A percentile compares a stretch with the other conserved stretches of the same genome.
phyloP scores from a whole-genome alignment of 2,888 invertebrate species.

The Ephialtes manifestator region DNA sequence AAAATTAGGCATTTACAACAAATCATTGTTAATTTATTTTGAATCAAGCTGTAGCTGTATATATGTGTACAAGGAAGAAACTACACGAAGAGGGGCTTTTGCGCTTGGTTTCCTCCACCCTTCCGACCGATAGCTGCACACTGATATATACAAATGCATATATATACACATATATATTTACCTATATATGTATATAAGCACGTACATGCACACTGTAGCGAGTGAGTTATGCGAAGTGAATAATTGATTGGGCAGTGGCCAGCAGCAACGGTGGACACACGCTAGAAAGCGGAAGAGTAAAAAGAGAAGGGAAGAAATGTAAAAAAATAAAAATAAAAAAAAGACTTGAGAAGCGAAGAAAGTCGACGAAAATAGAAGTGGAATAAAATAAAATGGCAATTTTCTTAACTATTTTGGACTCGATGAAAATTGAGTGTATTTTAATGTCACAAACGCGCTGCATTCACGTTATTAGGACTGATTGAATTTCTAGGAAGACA shows the following conservation, averaged over 20 bases:
- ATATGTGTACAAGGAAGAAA: background rate
- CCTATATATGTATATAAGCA: constrained; percentile 1
- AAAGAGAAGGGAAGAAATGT: constrained; percentile 37
- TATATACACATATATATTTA: background rate
- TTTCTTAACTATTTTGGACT: background rate
- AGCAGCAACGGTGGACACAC: constrained; percentile 49
- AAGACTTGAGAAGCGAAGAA: constrained; percentile 42
- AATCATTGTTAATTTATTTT: background rate
- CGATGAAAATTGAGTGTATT: constrained; percentile 1
- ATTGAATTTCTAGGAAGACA: too few relatives aligned
- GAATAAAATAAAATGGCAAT: constrained; percentile 22
- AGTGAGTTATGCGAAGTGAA: constrained; percentile 69
- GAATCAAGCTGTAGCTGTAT: background rate
- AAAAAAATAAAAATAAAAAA: constrained; percentile 43
- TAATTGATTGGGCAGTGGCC: constrained; percentile 70
- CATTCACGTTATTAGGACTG: constrained; percentile 1
- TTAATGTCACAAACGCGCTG: background rate
- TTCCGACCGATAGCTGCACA: constrained; percentile 14
- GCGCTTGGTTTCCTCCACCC: constrained; percentile 44
- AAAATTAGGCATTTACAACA: too few relatives aligned
- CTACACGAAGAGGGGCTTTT: constrained; percentile 2
- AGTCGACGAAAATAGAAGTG: constrained; percentile 28
- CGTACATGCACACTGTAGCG: constrained; percentile 2
- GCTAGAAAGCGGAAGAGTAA: constrained; percentile 41
- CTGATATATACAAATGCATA: background rate